These are phyloP conservation scores for Myocastor coypus DNA, from an alignment of 2,113 vertebrate species.

Conservation along the genomic window DNA sequence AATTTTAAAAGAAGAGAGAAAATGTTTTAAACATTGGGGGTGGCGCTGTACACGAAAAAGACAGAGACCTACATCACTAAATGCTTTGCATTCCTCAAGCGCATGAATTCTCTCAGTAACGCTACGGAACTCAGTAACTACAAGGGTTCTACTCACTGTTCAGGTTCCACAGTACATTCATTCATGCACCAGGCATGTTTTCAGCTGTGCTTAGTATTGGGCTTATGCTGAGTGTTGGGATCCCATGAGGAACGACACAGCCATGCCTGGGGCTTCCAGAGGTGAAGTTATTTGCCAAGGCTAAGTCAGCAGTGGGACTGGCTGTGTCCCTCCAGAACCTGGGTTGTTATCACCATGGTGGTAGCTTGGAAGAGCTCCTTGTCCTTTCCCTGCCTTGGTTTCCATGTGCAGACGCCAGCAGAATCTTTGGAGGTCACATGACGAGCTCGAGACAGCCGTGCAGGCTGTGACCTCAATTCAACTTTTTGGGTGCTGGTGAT, in stretches of 20 bases:
- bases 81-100: neutral
- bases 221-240: neutral
- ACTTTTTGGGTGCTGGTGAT: neutral
- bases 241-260: neutral
- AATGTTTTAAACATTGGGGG: too few species aligned
- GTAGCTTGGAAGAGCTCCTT: neutral
- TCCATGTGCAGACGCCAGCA: neutral
- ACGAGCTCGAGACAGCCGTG: neutral
- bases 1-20: too few species aligned
- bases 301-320: neutral
- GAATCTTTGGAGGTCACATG: neutral
- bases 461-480: neutral
- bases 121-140: neutral
- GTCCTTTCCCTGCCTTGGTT: neutral
- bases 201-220: neutral
- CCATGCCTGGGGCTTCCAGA: neutral
- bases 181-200: neutral
- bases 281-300: neutral
- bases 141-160: too few species aligned
- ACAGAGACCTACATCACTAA: neutral
- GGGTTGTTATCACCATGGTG: rapidly evolving
- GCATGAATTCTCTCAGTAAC: neutral
- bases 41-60: neutral
- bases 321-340: neutral
- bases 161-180: neutral